Evolutionary conservation across 2,113 vertebrate species (phyloP), one percentile per base, ranked within the genome.

Genomic region (Alethe castanea): DNA sequence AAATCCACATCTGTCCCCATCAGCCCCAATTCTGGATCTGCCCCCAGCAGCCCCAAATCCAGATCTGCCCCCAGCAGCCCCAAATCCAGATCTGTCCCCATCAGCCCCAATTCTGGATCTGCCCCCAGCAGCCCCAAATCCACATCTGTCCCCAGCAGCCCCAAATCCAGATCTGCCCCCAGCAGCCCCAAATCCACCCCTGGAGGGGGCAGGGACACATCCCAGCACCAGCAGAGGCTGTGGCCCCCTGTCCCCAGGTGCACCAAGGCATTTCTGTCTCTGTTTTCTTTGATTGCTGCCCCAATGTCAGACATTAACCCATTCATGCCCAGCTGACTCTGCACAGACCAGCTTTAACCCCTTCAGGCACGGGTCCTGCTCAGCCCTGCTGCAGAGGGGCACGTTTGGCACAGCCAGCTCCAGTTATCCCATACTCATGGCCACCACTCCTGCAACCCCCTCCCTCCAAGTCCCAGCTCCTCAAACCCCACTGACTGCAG

Each of bases 391-490:
- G 54, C 22, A 4, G 9, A 17, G 53, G 44, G 67, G 47, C 62
- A 22, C 29, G 1, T 12, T 38, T 0, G 24, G 82, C 70, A 80
- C 76, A 17, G 31, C 19, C 77, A 50, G 5, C 40, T 14, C 69
- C 50, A 2, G 2, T 5, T 5, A 20, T 1, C 28, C 2, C 31
- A 0, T 0, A 11, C 1, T 13, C 1, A 0, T 0, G 15, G 24
- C 29, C 8, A 2, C 2, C 0, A 1, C 54, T 45, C 28, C 72
- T 80, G 50, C 50, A 17, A 17, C 15, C 9, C 86, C 2, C 19
- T 25, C 38, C 57, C 47, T 48, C n/a, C 5, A 28, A 45, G 13
- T 5, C 14, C 33, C 0, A 2, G 2, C 23, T 10, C 7, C 53
- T 28, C 31, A 2, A 9, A 29, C n/a, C 47, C 69, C 19, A 57